A percentile compares a stretch with the other conserved stretches of the same genome.
Conservation (phyloP, 2,888 invertebrate genomes). For the Stenichneumon culpator region DNA sequence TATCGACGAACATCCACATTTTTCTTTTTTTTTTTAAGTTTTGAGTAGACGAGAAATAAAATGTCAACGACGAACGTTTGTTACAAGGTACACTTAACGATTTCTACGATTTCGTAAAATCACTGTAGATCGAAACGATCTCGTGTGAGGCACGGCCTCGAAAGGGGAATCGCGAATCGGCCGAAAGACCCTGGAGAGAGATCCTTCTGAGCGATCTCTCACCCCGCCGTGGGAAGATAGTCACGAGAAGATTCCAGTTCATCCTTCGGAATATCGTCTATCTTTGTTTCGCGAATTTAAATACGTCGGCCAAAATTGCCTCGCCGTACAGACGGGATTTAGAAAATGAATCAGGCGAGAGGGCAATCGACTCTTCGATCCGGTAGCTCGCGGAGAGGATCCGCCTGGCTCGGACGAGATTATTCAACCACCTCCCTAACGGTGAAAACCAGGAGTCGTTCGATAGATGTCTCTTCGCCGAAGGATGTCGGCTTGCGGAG, state of each 20-base stretch:
- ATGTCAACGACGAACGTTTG: background rate
- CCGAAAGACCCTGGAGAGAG: constrained; percentile 23
- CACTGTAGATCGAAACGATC: background rate
- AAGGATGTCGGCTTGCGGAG: constrained; percentile 33
- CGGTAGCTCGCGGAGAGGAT: background rate
- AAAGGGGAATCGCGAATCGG: background rate
- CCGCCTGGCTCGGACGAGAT: background rate
- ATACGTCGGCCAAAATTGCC: constrained; percentile 7
- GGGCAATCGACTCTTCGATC: background rate
- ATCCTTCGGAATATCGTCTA: background rate
- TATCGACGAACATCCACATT: background rate
- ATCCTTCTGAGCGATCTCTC: constrained; percentile 19
- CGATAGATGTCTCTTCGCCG: constrained; percentile 45
- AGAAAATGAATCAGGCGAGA: background rate
- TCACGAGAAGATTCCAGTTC: background rate
- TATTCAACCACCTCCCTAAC: constrained; percentile 47
- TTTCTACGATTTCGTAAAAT: background rate
- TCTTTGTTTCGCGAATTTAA: constrained; percentile 13
- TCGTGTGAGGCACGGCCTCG: constrained; percentile 13
- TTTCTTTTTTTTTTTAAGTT: too few relatives aligned
- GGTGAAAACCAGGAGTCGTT: constrained; percentile 57
- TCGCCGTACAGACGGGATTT: background rate
- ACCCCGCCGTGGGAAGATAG: constrained; percentile 29
- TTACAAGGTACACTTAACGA: background rate
- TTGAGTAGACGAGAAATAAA: background rate